These are phyloP conservation scores for Alcis repandata DNA, from an alignment of 2,888 invertebrate species.

Conservation along the genomic window DNA sequence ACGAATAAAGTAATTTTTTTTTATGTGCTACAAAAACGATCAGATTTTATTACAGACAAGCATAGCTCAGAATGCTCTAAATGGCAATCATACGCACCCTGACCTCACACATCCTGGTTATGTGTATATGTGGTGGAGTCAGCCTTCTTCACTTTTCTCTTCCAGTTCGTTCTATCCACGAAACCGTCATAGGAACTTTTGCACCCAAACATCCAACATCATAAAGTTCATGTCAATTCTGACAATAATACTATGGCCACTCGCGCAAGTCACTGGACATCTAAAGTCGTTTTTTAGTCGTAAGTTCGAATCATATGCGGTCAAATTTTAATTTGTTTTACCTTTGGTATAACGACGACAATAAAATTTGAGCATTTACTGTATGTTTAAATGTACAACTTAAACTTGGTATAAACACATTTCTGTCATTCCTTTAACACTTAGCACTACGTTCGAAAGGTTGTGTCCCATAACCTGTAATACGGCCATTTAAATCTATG, in stretches of 20 bases:
- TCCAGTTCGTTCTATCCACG: too few species aligned
- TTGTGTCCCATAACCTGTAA: conserved; percentile 22
- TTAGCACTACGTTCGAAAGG: conserved; percentile 18
- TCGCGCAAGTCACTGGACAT: background rate
- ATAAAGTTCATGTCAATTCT: too few species aligned
- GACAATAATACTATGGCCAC: background rate
- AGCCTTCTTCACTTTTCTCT: too few species aligned
- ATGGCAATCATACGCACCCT: too few species aligned
- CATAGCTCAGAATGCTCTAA: too few species aligned
- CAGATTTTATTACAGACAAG: too few species aligned
- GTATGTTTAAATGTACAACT: background rate
- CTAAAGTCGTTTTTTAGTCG: background rate
- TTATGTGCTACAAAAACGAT: too few species aligned
- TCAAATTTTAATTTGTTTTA: background rate
- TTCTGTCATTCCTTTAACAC: conserved; percentile 25
- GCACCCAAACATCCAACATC: too few species aligned
- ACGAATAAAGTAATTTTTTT: too few species aligned
- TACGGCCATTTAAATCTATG: conserved; percentile 33
- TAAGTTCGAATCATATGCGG: background rate
- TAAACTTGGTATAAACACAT: conserved; percentile 8
- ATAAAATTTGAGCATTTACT: background rate
- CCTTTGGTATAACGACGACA: background rate
- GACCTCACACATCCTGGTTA: too few species aligned
- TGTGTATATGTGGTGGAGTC: too few species aligned
- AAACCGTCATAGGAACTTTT: too few species aligned